Conservation (phyloP, 2,888 invertebrate genomes). For the Limulus polyphemus region DNA sequence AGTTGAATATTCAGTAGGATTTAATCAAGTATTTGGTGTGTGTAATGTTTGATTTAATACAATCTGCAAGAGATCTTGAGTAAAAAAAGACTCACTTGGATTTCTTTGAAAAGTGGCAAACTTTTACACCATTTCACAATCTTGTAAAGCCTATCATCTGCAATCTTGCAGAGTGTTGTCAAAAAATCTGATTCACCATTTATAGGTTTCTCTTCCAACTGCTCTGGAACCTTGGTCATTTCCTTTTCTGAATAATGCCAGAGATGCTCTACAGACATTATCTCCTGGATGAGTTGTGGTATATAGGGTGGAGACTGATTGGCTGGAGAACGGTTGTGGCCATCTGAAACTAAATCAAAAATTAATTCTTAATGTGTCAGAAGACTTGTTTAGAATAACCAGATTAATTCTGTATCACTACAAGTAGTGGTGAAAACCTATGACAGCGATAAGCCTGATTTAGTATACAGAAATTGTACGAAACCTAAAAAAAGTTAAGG, state of each 20-base stretch:
- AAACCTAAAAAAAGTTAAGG: too few relatives aligned
- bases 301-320: constrained; percentile 20
- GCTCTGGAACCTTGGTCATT: constrained; percentile 14
- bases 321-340: constrained; percentile 7
- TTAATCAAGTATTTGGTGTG: too few relatives aligned
- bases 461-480: too few relatives aligned
- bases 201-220: constrained; percentile 11
- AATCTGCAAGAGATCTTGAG: background rate
- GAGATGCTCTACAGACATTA: constrained; percentile 89
- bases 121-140: constrained; percentile 98
- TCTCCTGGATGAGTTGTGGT: constrained; percentile 47
- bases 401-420: too few relatives aligned
- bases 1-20: too few relatives aligned
- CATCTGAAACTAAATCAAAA: too few relatives aligned
- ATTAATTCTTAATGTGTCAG: too few relatives aligned
- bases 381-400: too few relatives aligned
- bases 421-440: too few relatives aligned
- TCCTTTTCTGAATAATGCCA: constrained; percentile 74
- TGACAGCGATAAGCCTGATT: too few relatives aligned
- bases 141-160: constrained; percentile 88
- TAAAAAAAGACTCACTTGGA: constrained; percentile 69
- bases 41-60: too few relatives aligned
- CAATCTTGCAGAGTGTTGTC: constrained; percentile 81
- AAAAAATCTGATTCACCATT: constrained; percentile 54
- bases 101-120: constrained; percentile 87